Base-by-base conservation (phyloP, 2,113 vertebrate species). In the Nesogale talazaci region DNA sequence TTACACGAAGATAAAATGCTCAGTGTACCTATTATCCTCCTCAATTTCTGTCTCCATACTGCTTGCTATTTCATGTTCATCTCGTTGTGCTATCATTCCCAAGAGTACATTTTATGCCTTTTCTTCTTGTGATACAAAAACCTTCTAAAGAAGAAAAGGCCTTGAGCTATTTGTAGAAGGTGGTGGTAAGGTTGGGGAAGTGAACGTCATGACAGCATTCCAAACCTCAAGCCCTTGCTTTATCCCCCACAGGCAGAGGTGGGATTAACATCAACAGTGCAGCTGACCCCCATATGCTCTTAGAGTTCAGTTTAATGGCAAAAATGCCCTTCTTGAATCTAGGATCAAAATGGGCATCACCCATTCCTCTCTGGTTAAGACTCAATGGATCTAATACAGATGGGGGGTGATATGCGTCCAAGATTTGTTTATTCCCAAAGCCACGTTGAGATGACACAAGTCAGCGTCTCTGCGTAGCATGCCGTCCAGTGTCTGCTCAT, bases 101-200 rank as follows among this genome's bases (percentile, higher is more conserved):
- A 42, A 46, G 93, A 94, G 46, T 89, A 88, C 84, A 6, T 78
- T 19, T 83, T 52, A n/a, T 80, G 76, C 93, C 2, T 70, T 76
- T 86, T 67, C 34, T 27, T 65, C 67, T 84, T 90, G 72, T 52
- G 38, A 88, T 92, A 81, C 36, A 90, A 27, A 40, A 36, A 27
- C 67, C 9, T 80, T 70, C 19, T 69, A 76, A 83, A 79, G 59
- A n/a, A 31, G 25, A 76, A 74, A 72, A 76, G 36, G 20, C 59
- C 67, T 34, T 72, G 1, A 65, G 34, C 83, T 91, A 59, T 67
- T 88, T 67, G 27, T 42, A 67, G 46, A 38, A 87, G n/a, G 34
- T 81, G 31, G n/a, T 78, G 9, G 57, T 90, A 31, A 85, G 65
- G 42, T 46, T 38, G 23, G 74, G 29, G 76, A 88, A 34, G 52